These are phyloP conservation scores for Heliconius hortense DNA, from an alignment of 2,888 invertebrate genomes.

Conservation along the genomic window DNA sequence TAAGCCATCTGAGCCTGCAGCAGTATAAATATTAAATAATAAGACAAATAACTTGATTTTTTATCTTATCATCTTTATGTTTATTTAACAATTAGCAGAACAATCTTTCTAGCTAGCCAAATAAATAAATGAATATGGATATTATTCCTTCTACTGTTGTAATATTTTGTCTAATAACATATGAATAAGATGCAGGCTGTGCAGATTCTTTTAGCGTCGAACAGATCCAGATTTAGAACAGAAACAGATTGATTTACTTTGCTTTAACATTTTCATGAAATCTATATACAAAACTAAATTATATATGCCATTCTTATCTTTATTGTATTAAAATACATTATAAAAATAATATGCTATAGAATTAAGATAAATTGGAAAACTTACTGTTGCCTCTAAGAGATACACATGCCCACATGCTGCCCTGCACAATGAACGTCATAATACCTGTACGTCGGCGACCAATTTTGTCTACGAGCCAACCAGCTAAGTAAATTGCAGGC, in stretches of 20 bases:
- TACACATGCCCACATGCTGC: constrained; percentile 52
- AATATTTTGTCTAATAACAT: too few relatives aligned
- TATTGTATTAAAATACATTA: too few relatives aligned
- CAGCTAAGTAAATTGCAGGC: constrained; percentile 83
- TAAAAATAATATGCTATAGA: too few relatives aligned
- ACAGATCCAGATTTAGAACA: too few relatives aligned
- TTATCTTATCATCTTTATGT: constrained; percentile 11
- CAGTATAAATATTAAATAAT: background rate
- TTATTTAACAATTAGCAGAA: background rate
- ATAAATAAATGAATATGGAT: background rate
- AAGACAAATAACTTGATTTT: background rate
- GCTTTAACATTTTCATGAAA: too few relatives aligned
- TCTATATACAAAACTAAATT: too few relatives aligned
- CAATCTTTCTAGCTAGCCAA: background rate
- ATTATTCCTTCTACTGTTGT: background rate
- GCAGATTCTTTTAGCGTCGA: too few relatives aligned
- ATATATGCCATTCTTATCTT: too few relatives aligned
- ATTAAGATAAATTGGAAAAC: background rate
- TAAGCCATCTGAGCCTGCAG: constrained; percentile 43
- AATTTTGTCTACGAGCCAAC: constrained; percentile 64
- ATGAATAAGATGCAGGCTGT: too few relatives aligned
- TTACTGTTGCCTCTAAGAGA: constrained; percentile 50
- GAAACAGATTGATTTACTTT: too few relatives aligned
- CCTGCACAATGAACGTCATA: constrained; percentile 49
- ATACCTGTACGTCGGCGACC: constrained; percentile 59